phyloP scores from a whole-genome alignment of 2,113 vertebrate genomes.

The Alosa alosa region DNA sequence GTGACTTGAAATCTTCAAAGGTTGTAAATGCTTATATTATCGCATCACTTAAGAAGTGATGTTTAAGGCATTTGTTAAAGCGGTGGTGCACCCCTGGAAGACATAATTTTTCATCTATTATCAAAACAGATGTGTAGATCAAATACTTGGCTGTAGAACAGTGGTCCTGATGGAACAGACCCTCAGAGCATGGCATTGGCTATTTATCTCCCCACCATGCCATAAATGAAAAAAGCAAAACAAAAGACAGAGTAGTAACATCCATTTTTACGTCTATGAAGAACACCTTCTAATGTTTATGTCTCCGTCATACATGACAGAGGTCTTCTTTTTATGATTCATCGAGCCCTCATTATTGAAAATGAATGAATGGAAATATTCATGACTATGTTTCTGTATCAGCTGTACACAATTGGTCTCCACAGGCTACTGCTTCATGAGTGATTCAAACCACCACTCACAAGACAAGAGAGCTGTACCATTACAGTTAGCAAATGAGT shows the following conservation, averaged over 20 bases:
- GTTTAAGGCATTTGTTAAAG: constrained; percentile 17
- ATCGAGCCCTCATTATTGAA: neutral
- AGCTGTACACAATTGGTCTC: neutral
- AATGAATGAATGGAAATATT: constrained; percentile 5
- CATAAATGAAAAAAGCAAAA: neutral
- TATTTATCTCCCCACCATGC: neutral
- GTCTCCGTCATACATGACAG: neutral
- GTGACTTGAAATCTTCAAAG: constrained; percentile 9
- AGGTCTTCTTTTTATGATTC: neutral
- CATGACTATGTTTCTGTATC: neutral
- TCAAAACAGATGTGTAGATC: neutral
- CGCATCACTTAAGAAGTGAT: constrained; percentile 11
- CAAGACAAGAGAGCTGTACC: neutral
- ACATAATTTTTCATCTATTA: neutral
- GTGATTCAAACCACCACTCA: neutral
- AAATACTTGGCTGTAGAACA: neutral
- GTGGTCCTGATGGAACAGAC: neutral
- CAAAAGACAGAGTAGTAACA: neutral
- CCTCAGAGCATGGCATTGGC: neutral
- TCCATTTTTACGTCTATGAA: neutral
- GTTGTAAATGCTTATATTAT: constrained; percentile 18
- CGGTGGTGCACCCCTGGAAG: neutral
- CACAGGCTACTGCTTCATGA: neutral
- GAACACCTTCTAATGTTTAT: neutral
- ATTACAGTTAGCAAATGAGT: neutral